Conservation (phyloP, 2,797 vertebrate genomes). For the Thalassophryne amazonica region DNA sequence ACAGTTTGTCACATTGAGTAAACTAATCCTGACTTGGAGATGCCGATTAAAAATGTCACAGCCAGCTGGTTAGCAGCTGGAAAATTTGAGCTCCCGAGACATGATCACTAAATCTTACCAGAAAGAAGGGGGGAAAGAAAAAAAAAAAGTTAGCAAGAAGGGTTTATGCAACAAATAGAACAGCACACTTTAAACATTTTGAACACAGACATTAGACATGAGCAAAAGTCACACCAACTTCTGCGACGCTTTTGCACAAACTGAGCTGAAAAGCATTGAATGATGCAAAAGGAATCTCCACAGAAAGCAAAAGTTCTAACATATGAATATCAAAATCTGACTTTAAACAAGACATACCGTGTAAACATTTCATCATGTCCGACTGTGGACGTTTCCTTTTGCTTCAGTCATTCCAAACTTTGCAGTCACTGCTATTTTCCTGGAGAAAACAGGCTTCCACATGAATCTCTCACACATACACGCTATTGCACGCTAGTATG, state of each 20-base stretch:
- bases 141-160: background rate
- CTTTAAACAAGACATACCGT: too few relatives aligned
- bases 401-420: too few relatives aligned
- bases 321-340: too few relatives aligned
- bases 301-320: too few relatives aligned
- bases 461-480: constrained; percentile 28
- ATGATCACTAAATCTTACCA: constrained; percentile 28
- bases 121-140: background rate
- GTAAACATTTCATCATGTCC: too few relatives aligned
- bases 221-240: constrained; percentile 48
- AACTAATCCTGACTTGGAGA: constrained; percentile 49
- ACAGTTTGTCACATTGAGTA: constrained; percentile 24
- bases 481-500: constrained; percentile 68
- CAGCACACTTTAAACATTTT: constrained; percentile 23
- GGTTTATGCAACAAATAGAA: constrained; percentile 36
- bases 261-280: too few relatives aligned
- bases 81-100: constrained; percentile 48
- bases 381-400: too few relatives aligned
- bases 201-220: constrained; percentile 27
- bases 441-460: too few relatives aligned
- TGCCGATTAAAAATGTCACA: constrained; percentile 40
- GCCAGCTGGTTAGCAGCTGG: constrained; percentile 36
- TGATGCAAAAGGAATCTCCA: too few relatives aligned
- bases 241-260: constrained; percentile 30
- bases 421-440: too few relatives aligned